Conservation (phyloP, 2,797 vertebrate genomes). For the Cuniculus paca region DNA sequence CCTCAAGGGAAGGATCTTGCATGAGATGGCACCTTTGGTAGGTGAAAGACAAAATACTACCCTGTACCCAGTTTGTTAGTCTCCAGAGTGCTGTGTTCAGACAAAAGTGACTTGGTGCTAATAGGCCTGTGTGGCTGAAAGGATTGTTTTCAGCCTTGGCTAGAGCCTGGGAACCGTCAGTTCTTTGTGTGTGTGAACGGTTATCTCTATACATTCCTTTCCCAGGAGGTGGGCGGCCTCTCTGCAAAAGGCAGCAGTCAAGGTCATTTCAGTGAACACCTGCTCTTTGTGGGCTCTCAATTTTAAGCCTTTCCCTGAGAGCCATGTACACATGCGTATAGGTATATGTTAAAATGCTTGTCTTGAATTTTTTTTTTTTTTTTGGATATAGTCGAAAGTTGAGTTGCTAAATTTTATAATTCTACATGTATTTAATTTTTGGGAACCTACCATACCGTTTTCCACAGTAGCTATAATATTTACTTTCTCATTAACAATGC, state of each 20-base stretch:
- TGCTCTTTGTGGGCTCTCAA: background rate
- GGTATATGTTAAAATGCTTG: background rate
- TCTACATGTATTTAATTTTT: background rate
- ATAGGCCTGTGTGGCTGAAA: background rate
- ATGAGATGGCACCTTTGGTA: background rate
- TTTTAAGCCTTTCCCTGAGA: background rate
- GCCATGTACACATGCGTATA: background rate
- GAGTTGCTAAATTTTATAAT: background rate
- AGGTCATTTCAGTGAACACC: background rate
- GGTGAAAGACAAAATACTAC: background rate
- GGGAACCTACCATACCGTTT: background rate
- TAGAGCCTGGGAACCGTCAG: background rate
- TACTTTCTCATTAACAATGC: background rate
- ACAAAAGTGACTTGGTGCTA: background rate
- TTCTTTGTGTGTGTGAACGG: background rate
- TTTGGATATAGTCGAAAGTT: slow-evolving; percentile 1
- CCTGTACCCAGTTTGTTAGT: background rate
- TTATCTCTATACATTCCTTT: background rate
- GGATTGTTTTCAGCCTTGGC: background rate
- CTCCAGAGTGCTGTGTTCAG: background rate
- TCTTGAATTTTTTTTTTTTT: background rate
- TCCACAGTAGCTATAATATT: background rate
- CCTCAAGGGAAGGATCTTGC: background rate
- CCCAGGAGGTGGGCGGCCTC: background rate
- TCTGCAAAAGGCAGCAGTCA: background rate